Base-by-base conservation (phyloP, 2,113 vertebrate species). In the Heliornis fulica region DNA sequence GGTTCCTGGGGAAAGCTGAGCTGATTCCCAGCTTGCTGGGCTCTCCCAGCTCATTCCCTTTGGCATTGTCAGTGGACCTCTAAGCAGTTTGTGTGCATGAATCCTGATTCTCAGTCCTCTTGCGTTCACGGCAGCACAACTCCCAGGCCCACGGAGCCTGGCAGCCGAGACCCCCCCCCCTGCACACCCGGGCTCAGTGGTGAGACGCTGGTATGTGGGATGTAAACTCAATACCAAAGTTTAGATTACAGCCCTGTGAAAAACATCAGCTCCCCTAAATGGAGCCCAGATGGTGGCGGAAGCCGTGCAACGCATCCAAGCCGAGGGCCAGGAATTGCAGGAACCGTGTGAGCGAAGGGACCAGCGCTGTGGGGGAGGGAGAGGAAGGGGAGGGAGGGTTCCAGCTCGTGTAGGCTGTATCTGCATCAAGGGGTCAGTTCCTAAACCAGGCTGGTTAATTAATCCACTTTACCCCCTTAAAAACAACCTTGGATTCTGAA, bases 191-290 rank as follows among this genome's bases (percentile, higher is more conserved):
- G 60, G 69, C 72, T 31, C 21, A 2, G 93, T 13, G 89, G 87
- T 79, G 96, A 97, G 95, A 87, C 63, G 54, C 48, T 90, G 96
- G 89, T 85, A 96, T 96, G 96, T 2, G 38, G 91, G 94, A 94
- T 95, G 93, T 96, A 96, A 97, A 96, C 96, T 93, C 87, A 29
- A 69, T 71, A 32, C 81, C 91, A 20, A 85, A 61, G 96, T 96
- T 96, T 96, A 94, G 94, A 93, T 97, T 95, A 79, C 89, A 91
- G 95, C 91, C 94, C 95, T 97, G 94, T 17, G 93, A 91, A 96
- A 96, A 96, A 91, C 93, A 97, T 96, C 96, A 97, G 89, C 95
- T 97, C 93, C 95, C 95, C 96, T 96, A 96, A 96, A 96, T 96
- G 95, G 95, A 96, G 95, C 95, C 95, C 96, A 97, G 96, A 96